Evolutionary conservation across 2,113 vertebrate species (phyloP), one percentile per base, ranked within the genome.

Genomic region (Callipepla squamata): DNA sequence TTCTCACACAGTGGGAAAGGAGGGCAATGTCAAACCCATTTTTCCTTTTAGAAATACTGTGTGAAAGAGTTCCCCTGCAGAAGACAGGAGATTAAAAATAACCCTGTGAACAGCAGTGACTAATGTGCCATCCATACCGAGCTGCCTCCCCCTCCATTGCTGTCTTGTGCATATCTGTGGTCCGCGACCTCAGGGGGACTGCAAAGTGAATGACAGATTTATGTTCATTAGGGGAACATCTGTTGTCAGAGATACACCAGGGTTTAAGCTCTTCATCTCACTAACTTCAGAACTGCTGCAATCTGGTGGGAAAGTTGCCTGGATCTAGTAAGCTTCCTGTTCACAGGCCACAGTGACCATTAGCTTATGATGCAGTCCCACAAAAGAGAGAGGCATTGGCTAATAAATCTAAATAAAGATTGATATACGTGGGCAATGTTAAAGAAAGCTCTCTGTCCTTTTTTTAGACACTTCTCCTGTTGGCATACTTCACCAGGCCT

Each of bases 1-100:
- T 42, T 80, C 57, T 85, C 0, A 0, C 4, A 1, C 20, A 30
- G 15, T 2, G 1, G 62, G 50, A 42, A 50, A 75, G 7, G 30
- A 53, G 5, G 6, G 11, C 0, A 4, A 30, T 40, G 48, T 42
- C 32, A 76, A 75, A n/a, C 9, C 38, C 30, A 17, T 65, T 45
- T 45, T 53, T 44, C 55, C 45, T 40, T 76, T 70, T 32, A 66
- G 34, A 66, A 68, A 75, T 19, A 26, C 48, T 50, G 19, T 0
- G 0, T 40, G 63, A 44, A 75, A 69, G 36, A 51, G 20, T 38
- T 65, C 20, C 18, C 19, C 13, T 59, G 30, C 36, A 76, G 57
- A 65, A 80, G 30, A 53, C 6, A 7, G 32, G 11, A 4, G 1
- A n/a, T 53, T 80, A 80, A 69, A 89, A 80, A 51, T 51, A 75